phyloP scores from a whole-genome alignment of 2,797 vertebrate species.

The Acanthurus tractus region DNA sequence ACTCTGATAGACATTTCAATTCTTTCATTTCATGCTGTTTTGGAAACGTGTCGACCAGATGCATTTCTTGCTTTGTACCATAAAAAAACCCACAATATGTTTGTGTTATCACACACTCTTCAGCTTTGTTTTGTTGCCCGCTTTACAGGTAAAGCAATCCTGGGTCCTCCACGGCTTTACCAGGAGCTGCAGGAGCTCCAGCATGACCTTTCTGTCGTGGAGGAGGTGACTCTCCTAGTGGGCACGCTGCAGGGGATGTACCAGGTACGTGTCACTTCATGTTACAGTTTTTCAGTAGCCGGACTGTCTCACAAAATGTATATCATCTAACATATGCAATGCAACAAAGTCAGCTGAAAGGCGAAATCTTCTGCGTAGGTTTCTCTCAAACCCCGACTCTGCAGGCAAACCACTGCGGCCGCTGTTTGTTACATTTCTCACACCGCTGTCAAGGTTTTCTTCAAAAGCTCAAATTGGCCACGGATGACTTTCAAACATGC shows the following conservation, averaged over 20 bases:
- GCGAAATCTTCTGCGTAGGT: background rate
- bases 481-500: conserved; percentile 37
- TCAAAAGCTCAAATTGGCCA: conserved; percentile 32
- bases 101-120: background rate
- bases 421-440: conserved; percentile 18
- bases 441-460: conserved; percentile 13
- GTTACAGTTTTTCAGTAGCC: background rate
- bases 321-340: conserved; percentile 9
- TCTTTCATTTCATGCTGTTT: background rate
- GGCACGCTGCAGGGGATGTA: conserved; percentile 95
- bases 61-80: background rate
- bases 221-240: conserved; percentile 94
- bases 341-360: background rate
- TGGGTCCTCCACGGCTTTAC: conserved; percentile 95
- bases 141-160: conserved; percentile 86
- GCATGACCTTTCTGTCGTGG: conserved; percentile 94
- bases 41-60: background rate
- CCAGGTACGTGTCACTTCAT: conserved; percentile 84
- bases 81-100: background rate
- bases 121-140: background rate
- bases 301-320: background rate
- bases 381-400: conserved; percentile 5
- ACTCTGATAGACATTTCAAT: background rate
- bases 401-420: conserved; percentile 4
- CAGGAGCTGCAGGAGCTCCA: conserved; percentile 97